Conservation (phyloP, 2,797 vertebrate genomes). For the Chloroceryle amazona region DNA sequence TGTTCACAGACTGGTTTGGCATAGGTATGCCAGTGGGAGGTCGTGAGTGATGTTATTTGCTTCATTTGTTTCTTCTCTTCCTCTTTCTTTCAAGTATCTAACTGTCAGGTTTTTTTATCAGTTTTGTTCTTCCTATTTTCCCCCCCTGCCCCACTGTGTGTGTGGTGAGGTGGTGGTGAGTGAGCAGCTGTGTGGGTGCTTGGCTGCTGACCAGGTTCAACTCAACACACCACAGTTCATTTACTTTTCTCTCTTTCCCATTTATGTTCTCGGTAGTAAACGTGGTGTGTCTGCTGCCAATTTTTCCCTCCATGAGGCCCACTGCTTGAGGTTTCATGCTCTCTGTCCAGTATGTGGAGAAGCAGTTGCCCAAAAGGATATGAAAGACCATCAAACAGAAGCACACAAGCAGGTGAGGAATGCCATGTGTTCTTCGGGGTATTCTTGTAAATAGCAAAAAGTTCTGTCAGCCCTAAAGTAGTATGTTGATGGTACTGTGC, state of each 20-base stretch:
- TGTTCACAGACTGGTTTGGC: background rate
- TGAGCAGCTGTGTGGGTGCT: background rate
- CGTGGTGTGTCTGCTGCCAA: conserved; percentile 81
- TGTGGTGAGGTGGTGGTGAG: background rate
- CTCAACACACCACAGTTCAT: background rate
- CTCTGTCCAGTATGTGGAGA: conserved; percentile 84
- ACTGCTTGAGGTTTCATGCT: conserved; percentile 84
- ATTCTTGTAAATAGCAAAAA: background rate
- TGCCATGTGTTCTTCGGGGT: background rate
- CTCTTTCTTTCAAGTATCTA: background rate
- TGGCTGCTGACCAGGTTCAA: background rate
- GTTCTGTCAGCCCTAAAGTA: background rate
- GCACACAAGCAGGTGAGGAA: conserved; percentile 62
- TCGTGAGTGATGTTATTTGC: background rate
- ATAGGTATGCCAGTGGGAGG: background rate
- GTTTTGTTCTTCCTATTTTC: background rate
- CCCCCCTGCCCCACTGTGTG: background rate
- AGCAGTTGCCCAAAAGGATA: conserved; percentile 66
- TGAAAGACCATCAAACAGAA: conserved; percentile 75
- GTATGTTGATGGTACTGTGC: background rate
- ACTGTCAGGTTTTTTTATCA: background rate
- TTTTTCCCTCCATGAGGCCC: conserved; percentile 83
- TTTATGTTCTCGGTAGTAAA: conserved; percentile 71
- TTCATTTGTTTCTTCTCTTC: background rate
- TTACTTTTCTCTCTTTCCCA: background rate